A percentile compares a stretch with the other conserved stretches of the same genome.
Conservation (phyloP, 2,888 invertebrate species). For the Andricus curvator region DNA sequence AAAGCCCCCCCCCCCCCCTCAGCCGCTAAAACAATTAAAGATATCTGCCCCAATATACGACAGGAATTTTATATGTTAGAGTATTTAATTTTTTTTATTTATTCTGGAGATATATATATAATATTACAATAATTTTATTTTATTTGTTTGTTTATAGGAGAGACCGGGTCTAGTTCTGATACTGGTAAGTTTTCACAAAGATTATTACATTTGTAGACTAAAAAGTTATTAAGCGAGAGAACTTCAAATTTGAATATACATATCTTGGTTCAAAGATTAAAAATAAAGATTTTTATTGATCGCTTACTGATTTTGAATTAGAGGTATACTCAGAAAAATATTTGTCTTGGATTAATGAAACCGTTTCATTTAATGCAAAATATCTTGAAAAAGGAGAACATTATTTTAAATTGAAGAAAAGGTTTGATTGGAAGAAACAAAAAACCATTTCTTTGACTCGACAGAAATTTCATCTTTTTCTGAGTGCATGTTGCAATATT, state of each 20-base stretch:
- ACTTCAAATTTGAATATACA: not conserved
- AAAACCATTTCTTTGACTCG: too few species aligned
- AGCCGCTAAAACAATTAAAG: too few species aligned
- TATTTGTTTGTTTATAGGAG: constrained; percentile 22
- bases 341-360: too few species aligned
- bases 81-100: not conserved
- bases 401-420: too few species aligned
- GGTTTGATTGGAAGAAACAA: too few species aligned
- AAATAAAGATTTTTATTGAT: not conserved
- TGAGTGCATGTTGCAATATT: not conserved
- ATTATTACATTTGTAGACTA: not conserved
- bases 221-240: not conserved
- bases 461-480: too few species aligned
- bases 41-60: too few species aligned
- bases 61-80: not conserved
- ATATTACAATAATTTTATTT: constrained; percentile 6
- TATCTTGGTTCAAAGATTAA: not conserved
- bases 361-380: too few species aligned
- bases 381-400: too few species aligned
- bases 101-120: too few species aligned
- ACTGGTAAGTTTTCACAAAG: constrained; percentile 28
- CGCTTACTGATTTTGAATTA: not conserved
- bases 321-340: not conserved
- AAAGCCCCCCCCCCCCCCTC: not conserved
- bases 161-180: constrained; percentile 25